Base-by-base conservation (phyloP, 53 echinoderm and acorn worm species). In the Arbacia lixula region DNA sequence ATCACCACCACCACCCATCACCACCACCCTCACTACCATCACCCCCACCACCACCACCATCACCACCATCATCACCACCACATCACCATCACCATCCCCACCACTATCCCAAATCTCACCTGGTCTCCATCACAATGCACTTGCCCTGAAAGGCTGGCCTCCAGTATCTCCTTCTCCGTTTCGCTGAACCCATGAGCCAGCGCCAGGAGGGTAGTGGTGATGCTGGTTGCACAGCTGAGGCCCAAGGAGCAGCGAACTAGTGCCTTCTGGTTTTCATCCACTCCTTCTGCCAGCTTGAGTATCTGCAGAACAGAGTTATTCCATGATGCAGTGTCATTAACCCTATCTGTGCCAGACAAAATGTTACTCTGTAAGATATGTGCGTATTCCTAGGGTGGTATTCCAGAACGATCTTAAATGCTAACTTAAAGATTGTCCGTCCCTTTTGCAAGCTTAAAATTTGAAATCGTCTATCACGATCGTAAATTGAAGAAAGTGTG, bases 191-290 rank as follows among this genome's bases (percentile, higher is more conserved):
- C 68, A 60, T 94, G 77, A 50, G 67, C 56, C 46, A 94, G 63
- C 5, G 76, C 77, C 26, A 97, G 85, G 33, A 97, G 73, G 1
- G 90, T 97, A 85, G 67, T 88, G 41, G 94, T 83, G 57, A 99
- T 90, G 32, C 72, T 56, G 5, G 99, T 99, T 19, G 92, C 92
- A 73, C 92, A 92, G 90, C 94, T 92, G 52, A 99, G 85, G 26
- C 99, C 94, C 89, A 99, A 72, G 3, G 94, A 92, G 65, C 99
- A 99, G 12, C 92, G 84, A 71, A 99, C 91, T 36, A 99, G 71
- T 16, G 92, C 92, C 73, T 94, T 90, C 51, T 92, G 92, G 71
- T 94, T 94, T 55, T 99, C 99, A 82, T 99, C 99, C 31, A 99
- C 88, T 14, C 94, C 99, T 57, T 99, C 99, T 6, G 94, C 99